Evolutionary conservation across 2,888 invertebrate species (phyloP).

Genomic region (Lepas anatifera): DNA sequence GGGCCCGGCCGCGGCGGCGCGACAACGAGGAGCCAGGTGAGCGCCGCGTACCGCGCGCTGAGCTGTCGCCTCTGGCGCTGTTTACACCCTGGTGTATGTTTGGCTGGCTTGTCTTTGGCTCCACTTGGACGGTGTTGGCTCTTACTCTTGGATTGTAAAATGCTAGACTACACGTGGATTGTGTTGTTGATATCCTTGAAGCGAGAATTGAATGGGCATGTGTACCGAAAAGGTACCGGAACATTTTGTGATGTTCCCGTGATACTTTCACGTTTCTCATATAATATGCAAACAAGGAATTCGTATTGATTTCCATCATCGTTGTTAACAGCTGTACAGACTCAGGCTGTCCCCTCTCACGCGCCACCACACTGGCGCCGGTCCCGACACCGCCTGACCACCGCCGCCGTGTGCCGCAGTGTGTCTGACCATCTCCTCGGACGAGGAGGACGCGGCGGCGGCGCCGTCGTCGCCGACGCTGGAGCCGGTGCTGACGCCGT

Average conservation of each 20-base stretch:
- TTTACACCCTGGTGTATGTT: neutral
- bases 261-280: neutral
- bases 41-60: too few species aligned
- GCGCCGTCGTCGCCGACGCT: neutral
- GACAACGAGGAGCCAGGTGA: constrained; percentile 1
- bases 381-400: neutral
- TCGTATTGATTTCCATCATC: neutral
- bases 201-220: too few species aligned
- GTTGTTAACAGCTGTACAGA: neutral
- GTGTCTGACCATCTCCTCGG: constrained; percentile 38
- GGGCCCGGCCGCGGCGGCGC: neutral
- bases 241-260: neutral
- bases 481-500: neutral
- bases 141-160: neutral
- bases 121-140: neutral
- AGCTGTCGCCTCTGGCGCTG: too few species aligned
- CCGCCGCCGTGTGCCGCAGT: constrained; percentile 27
- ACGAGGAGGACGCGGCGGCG: constrained; percentile 31
- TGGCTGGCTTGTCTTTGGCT: neutral
- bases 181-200: neutral
- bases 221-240: too few species aligned
- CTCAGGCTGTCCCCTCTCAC: neutral
- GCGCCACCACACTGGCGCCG: neutral
- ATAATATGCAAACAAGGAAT: neutral
- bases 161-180: neutral